Evolutionary conservation across 2,888 invertebrate species (phyloP), one percentile per base, ranked within the genome.

Genomic region (Halictus quadricinctus): DNA sequence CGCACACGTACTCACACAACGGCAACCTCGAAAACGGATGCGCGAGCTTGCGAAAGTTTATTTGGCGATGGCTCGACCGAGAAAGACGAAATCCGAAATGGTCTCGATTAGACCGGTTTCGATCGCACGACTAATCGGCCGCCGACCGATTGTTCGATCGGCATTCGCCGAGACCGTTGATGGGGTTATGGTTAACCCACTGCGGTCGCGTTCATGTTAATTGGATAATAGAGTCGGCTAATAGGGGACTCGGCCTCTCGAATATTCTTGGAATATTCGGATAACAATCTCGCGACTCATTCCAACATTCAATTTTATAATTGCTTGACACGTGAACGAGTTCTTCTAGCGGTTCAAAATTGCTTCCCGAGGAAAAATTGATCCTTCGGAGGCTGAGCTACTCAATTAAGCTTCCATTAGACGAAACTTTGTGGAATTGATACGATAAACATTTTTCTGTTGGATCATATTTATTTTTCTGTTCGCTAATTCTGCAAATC

Each of bases 1-100:
- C 29, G 29, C 29, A 29, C 29, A 29, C 29, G 29, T 88, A 88
- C 89, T 83, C 88, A 88, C 72, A 73, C 46, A 46, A 18, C 36
- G 50, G 25, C 66, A 43, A 41, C 21, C 43, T 29, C 77, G 43
- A 60, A 29, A 72, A 54, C 43, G 15, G 25, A 36, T 48, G 21
- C 18, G 21, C 15, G 13, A 13, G n/a, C 36, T 66, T 29, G 46
- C 76, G 64, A 76, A 72, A 76, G 69, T 50, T 21, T 60, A 25
- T 60, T 60, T 8, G 36, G 18, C 43, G 46, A 13, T 10, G 50
- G 8, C 18, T 41, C 66, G 69, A 69, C 36, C 10, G 54, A 21
- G 48, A 36, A 18, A 41, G 66, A 69, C 76, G 50, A 50, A 50
- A 76, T 50, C 76, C 66, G 50, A 50, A 69, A 48, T 69, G 54